Conservation (phyloP, 2,113 vertebrate species). For the Callospermophilus lateralis region DNA sequence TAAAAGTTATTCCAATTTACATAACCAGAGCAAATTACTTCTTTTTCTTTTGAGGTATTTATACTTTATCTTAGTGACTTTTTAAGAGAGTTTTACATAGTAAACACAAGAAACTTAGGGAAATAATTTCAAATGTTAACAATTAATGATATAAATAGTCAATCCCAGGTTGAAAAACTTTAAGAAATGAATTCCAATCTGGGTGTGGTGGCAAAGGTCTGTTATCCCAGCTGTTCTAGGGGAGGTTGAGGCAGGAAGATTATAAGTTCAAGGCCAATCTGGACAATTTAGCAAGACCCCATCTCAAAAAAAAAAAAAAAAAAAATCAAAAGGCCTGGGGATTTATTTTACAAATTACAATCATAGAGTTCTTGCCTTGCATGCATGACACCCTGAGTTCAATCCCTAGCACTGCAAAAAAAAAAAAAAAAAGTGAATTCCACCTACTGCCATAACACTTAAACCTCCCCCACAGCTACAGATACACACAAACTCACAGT, state of each 20-base stretch:
- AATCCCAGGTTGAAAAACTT: background rate
- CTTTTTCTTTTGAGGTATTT: background rate
- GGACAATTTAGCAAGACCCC: background rate
- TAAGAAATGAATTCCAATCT: slow-evolving; percentile 30
- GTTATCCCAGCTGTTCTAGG: background rate
- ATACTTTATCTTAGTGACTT: slow-evolving; percentile 28
- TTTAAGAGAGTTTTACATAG: slow-evolving; percentile 7
- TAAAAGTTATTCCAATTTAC: background rate
- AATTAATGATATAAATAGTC: slow-evolving; percentile 10
- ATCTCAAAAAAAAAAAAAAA: background rate
- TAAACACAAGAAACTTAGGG: background rate
- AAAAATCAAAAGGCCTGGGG: background rate
- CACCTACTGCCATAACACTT: background rate
- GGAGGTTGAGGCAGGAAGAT: background rate
- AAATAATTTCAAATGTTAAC: slow-evolving; percentile 54
- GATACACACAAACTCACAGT: background rate
- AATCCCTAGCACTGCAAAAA: background rate
- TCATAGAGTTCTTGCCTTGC: background rate
- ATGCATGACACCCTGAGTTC: background rate
- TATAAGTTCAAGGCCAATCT: background rate
- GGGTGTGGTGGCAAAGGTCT: background rate
- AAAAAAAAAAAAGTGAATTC: slow-evolving; percentile 5
- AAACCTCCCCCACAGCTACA: background rate
- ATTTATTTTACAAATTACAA: background rate
- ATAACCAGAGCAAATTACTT: slow-evolving; percentile 29